Evolutionary conservation across 2,888 invertebrate species (phyloP).

Genomic region (Drosophila histrio): DNA sequence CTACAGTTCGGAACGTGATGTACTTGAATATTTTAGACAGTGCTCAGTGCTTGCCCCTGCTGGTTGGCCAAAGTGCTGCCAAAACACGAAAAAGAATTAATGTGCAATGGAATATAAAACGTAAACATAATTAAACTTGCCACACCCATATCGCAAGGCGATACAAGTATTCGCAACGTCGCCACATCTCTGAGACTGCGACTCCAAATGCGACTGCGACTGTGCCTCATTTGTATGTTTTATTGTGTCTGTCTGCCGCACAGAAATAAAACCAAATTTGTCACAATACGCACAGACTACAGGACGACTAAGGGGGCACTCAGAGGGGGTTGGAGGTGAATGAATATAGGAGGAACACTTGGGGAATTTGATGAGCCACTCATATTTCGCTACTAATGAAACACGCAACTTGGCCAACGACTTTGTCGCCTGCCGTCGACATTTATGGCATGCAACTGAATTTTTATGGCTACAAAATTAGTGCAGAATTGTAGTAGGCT

Average conservation of each 20-base stretch:
- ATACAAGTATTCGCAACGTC: conserved; percentile 23
- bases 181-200: conserved; percentile 2
- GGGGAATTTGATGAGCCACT: conserved; percentile 41
- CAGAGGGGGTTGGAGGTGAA: background rate
- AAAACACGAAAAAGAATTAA: conserved; percentile 60
- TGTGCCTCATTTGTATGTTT: conserved; percentile 53
- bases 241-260: conserved; percentile 58
- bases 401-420: conserved; percentile 61
- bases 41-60: background rate
- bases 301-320: background rate
- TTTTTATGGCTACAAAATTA: conserved; percentile 75
- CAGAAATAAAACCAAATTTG: conserved; percentile 75
- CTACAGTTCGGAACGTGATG: background rate
- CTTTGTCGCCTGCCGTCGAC: conserved; percentile 64
- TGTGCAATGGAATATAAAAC: conserved; percentile 59
- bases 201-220: background rate
- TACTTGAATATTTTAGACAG: conserved; percentile 7
- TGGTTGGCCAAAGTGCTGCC: conserved; percentile 9
- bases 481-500: conserved; percentile 62
- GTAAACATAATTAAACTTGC: conserved; percentile 78
- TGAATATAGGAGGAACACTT: background rate
- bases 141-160: conserved; percentile 57
- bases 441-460: conserved; percentile 76
- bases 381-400: conserved; percentile 75
- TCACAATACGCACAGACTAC: conserved; percentile 50